phyloP scores from a whole-genome alignment of 2,113 vertebrate species.

The Ovibos moschatus region DNA sequence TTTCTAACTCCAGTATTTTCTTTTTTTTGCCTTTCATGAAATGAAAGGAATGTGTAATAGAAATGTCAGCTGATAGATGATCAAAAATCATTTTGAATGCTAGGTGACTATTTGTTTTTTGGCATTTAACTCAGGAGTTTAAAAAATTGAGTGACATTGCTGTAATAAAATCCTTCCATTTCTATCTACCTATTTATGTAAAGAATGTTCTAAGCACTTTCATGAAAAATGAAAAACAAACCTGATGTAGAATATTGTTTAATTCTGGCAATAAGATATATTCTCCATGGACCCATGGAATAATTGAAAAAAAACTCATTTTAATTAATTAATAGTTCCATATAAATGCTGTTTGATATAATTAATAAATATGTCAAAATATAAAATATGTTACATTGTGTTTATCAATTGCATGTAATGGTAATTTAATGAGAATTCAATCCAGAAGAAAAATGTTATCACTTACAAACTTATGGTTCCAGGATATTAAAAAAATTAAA shows the following conservation, averaged over 20 bases:
- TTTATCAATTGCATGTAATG: constrained; percentile 50
- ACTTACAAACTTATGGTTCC: constrained; percentile 10
- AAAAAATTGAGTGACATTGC: constrained; percentile 32
- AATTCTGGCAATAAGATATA: constrained; percentile 17
- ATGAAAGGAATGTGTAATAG: background rate
- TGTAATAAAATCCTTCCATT: constrained; percentile 44
- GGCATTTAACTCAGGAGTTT: constrained; percentile 26
- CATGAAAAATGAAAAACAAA: constrained; percentile 38
- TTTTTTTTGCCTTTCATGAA: background rate
- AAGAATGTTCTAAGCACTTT: constrained; percentile 24
- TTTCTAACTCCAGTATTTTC: background rate
- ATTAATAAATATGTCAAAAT: constrained; percentile 49
- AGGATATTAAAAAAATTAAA: constrained; percentile 46
- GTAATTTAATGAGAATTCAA: constrained; percentile 47
- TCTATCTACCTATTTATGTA: constrained; percentile 28
- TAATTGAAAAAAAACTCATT: background rate
- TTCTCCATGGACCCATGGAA: background rate
- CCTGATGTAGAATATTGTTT: background rate
- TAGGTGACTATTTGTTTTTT: constrained; percentile 41
- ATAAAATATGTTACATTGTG: constrained; percentile 7
- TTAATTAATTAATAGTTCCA: constrained; percentile 32
- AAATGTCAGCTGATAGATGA: constrained; percentile 9
- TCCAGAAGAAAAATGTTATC: constrained; percentile 51
- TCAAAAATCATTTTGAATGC: constrained; percentile 56
- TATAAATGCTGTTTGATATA: constrained; percentile 31